These are phyloP conservation scores for Urocitellus parryii DNA, from an alignment of 2,113 vertebrate genomes.

Conservation along the genomic window DNA sequence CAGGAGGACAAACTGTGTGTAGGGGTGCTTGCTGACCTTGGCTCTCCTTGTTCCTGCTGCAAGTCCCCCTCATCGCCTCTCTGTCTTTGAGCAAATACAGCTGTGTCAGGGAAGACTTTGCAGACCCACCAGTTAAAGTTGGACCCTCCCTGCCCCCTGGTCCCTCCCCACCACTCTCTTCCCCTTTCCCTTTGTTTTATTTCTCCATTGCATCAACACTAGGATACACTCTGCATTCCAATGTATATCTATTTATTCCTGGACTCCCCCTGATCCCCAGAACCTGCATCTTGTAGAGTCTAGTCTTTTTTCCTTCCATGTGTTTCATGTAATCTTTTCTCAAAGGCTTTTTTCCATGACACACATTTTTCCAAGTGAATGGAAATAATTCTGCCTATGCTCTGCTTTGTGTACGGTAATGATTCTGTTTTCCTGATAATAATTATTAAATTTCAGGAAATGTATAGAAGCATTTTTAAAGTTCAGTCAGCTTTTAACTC, in stretches of 20 bases:
- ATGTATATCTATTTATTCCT: background rate
- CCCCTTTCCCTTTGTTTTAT: background rate
- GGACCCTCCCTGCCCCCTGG: too few species aligned
- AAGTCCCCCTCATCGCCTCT: background rate
- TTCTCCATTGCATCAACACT: too few species aligned
- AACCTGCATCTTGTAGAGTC: background rate
- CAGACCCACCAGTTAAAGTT: rapidly evolving
- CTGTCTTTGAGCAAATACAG: background rate
- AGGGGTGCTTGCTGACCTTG: rapidly evolving
- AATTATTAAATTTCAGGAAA: background rate
- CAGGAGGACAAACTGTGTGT: too few species aligned
- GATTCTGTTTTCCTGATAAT: slow-evolving; percentile 13
- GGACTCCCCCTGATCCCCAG: background rate
- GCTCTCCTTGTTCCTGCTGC: background rate
- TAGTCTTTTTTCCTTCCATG: background rate
- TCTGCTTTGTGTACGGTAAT: background rate
- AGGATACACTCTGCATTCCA: background rate
- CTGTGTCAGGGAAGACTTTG: background rate
- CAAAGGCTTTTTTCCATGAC: background rate
- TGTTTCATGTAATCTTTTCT: slow-evolving; percentile 22
- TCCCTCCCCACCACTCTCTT: too few species aligned
- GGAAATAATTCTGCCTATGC: background rate
- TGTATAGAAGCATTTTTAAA: background rate
- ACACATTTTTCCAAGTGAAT: background rate
- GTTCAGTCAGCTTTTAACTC: background rate